Evolutionary conservation across 1,140 invertebrate species (phyloP), one percentile per base, ranked within the genome.

Genomic region (Neocloeon triangulifer): DNA sequence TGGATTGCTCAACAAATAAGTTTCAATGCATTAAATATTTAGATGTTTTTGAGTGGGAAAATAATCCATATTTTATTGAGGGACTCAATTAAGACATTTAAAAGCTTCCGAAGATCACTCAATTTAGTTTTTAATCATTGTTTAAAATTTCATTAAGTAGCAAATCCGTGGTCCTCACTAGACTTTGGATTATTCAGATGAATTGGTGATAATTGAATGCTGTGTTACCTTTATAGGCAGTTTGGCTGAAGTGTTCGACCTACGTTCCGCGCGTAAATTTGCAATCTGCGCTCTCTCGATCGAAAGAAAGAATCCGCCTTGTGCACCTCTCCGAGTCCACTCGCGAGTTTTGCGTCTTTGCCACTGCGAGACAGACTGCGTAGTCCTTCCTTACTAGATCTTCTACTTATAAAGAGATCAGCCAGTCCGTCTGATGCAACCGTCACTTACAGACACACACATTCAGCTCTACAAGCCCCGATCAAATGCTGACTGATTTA

Each of bases 161-260:
- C 14, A 29, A 29, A 10, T 29, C 15, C 15, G 27, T 29, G 19
- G 27, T 16, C 15, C 14, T 29, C 14, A 16, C 19, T 29, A 16
- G 15, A 16, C 19, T 16, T 18, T 29, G 27, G 19, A 29, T 16
- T 29, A n/a, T n/a, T n/a, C n/a, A n/a, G n/a, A n/a, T n/a, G n/a
- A n/a, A n/a, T n/a, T n/a, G n/a, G 27, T 29, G 27, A 29, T 29
- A 48, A 55, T 55, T 49, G 58, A 56, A 58, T 55, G 44, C 43
- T 58, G 47, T 47, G 52, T 55, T 59, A n/a, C n/a, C 56, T 59
- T 59, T 59, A 52, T 59, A 59, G 56, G 56, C 54, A 53, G 55
- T 55, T 50, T 51, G 53, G 57, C 55, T 58, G 55, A 58, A 39
- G 40, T 43, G 21, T 22, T 32, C 19, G 31, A n/a, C n/a, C n/a